These are phyloP conservation scores for Eumerus sabulonum DNA, from an alignment of 2,888 invertebrate species.

Conservation along the genomic window DNA sequence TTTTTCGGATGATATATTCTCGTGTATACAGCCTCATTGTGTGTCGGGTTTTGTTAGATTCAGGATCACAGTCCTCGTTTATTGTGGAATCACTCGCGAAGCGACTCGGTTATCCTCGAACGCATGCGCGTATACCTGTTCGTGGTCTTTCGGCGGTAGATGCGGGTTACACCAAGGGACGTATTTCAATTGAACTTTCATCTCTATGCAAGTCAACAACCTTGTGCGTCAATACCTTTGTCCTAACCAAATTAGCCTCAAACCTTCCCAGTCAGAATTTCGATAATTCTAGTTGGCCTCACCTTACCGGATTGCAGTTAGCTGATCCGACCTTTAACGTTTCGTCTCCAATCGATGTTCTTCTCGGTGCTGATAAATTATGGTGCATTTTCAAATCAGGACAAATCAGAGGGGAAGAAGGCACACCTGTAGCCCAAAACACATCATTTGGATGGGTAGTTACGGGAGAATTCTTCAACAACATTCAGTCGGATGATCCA, in stretches of 20 bases:
- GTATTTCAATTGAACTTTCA: neutral
- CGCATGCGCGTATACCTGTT: slow-evolving; percentile 2
- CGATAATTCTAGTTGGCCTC: neutral
- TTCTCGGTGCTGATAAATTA: slow-evolving; percentile 23
- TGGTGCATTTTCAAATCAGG: slow-evolving; percentile 18
- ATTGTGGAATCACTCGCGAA: slow-evolving; percentile 2
- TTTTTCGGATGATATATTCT: too few species aligned
- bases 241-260: slow-evolving; percentile 12
- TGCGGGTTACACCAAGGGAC: slow-evolving; percentile 16
- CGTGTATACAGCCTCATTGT: too few species aligned
- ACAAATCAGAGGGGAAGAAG: slow-evolving; percentile 4
- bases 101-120: slow-evolving; percentile 10
- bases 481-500: neutral
- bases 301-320: neutral
- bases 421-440: slow-evolving; percentile 12
- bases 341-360: slow-evolving; percentile 6
- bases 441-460: slow-evolving; percentile 21
- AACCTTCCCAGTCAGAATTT: slow-evolving; percentile 2
- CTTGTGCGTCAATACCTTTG: neutral
- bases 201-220: slow-evolving; percentile 4
- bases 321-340: slow-evolving; percentile 5
- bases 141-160: slow-evolving; percentile 1
- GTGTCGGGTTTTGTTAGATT: slow-evolving; percentile 8
- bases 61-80: slow-evolving; percentile 8
- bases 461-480: slow-evolving; percentile 2